Base-by-base conservation (phyloP, 2,113 vertebrate species). In the Numenius arquata region DNA sequence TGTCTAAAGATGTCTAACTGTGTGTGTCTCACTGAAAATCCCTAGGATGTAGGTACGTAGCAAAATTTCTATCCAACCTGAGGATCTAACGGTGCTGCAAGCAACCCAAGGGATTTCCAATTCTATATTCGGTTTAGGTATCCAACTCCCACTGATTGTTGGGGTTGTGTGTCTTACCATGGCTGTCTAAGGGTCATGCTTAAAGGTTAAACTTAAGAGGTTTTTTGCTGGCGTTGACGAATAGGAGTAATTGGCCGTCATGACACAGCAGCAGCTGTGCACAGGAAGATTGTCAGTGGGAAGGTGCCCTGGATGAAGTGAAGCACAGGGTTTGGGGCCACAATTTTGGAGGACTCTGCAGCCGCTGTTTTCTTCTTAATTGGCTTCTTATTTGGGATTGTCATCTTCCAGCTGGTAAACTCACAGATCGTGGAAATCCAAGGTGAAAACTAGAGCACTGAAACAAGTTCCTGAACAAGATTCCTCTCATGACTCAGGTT, bases 371-470 rank as follows among this genome's bases (percentile, higher is more conserved):
- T 78, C 43, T 78, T 92, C 45, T 68, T 86, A 68, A 92, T 85
- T 89, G 65, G 9, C 86, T 84, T 63, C 55, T 81, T 85, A 45
- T 87, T 90, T 90, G 36, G 30, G 40, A 62, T 89, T 78, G 73
- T 78, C 43, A n/a, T 48, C 27, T 47, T 70, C 30, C 45, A 85
- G 36, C 58, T 61, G 20, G 76, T 66, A 67, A 67, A 56, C 17
- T 79, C 58, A n/a, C 21, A 52, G 68, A 19, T 30, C 0, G 0
- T 78, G 48, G 83, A 94, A 95, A 56, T 29, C 86, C 18, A 48
- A 65, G 88, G 83, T 92, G 90, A 94, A 92, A 89, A 86, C 19
- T 30, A 93, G 80, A 84, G 66, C 73, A 82, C 21, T n/a, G 80
- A 85, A 67, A 89, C 8, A 36, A 72, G 70, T 29, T 88, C 45